Percentiles rank a stretch among this genome's conserved stretches.
Evolutionary conservation across 1,140 invertebrate genomes (phyloP).

Genomic region (Tyrophagus putrescentiae): DNA sequence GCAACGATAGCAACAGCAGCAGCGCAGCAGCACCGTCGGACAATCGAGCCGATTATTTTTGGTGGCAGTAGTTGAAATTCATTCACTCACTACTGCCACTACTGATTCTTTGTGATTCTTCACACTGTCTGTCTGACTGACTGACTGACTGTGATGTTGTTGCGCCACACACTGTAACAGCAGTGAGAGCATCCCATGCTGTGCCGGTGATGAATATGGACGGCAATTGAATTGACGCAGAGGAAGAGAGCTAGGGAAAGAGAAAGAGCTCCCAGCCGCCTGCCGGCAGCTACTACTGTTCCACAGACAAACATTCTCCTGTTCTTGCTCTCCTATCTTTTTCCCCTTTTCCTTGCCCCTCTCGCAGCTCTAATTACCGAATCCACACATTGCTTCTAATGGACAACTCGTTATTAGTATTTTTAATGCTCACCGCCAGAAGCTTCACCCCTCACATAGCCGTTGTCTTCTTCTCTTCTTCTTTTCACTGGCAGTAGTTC

Average conservation of each 20-base stretch:
- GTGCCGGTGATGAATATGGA: constrained; percentile 6
- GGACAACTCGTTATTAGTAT: background rate
- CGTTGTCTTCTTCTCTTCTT: too few relatives aligned
- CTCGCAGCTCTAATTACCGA: background rate
- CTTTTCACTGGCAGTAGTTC: too few relatives aligned
- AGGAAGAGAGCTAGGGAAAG: too few relatives aligned
- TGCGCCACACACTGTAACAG: background rate
- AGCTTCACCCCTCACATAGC: too few relatives aligned
- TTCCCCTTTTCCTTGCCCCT: background rate
- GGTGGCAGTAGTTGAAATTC: too few relatives aligned
- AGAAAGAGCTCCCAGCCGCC: too few relatives aligned
- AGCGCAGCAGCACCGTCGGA: too few relatives aligned
- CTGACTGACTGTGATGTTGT: too few relatives aligned
- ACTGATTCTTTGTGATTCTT: background rate
- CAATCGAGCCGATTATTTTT: too few relatives aligned
- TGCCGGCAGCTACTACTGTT: background rate
- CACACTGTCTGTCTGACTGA: too few relatives aligned
- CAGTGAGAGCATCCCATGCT: constrained; percentile 8
- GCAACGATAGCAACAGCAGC: background rate
- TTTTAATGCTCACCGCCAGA: too few relatives aligned
- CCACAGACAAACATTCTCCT: background rate
- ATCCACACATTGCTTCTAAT: background rate
- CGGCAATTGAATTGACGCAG: background rate
- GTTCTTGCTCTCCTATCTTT: background rate
- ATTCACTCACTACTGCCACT: too few relatives aligned